These are phyloP conservation scores for Notocelia uddmanniana DNA, from an alignment of 2,888 invertebrate genomes.

Conservation along the genomic window DNA sequence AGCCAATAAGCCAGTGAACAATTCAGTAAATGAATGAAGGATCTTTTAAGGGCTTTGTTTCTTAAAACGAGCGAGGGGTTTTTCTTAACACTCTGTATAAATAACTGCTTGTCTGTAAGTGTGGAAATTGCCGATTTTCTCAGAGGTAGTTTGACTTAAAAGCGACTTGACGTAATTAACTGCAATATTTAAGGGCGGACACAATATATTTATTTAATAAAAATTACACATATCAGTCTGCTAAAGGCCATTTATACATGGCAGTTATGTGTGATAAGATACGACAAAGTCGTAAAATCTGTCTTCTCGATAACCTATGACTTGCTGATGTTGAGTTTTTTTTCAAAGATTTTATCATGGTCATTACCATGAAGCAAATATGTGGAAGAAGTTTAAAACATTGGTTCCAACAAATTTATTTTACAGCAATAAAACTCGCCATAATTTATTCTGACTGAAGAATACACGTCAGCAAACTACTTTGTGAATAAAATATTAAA, in stretches of 20 bases:
- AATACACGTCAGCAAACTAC: no score
- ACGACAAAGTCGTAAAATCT: constrained; percentile 14
- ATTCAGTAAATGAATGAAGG: constrained; percentile 1
- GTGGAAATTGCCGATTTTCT: neutral
- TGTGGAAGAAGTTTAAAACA: neutral
- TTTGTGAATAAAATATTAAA: no score
- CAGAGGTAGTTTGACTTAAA: no score
- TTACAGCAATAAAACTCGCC: no score
- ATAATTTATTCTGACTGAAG: no score
- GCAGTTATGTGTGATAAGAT: constrained; percentile 5
- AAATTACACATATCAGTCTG: neutral
- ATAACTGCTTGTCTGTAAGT: neutral
- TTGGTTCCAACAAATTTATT: no score
- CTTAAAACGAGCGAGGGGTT: neutral
- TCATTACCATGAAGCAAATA: neutral
- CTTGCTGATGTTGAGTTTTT: neutral
- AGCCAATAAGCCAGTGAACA: constrained; percentile 5
- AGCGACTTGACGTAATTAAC: no score
- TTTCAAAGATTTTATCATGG: neutral
- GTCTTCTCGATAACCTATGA: constrained; percentile 20
- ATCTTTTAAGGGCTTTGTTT: constrained; percentile 2
- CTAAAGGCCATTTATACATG: neutral
- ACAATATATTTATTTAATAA: no score
- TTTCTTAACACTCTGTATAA: neutral
- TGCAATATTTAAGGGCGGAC: no score